Conservation (phyloP, 2,113 vertebrate species). For the Edolisoma coerulescens region DNA sequence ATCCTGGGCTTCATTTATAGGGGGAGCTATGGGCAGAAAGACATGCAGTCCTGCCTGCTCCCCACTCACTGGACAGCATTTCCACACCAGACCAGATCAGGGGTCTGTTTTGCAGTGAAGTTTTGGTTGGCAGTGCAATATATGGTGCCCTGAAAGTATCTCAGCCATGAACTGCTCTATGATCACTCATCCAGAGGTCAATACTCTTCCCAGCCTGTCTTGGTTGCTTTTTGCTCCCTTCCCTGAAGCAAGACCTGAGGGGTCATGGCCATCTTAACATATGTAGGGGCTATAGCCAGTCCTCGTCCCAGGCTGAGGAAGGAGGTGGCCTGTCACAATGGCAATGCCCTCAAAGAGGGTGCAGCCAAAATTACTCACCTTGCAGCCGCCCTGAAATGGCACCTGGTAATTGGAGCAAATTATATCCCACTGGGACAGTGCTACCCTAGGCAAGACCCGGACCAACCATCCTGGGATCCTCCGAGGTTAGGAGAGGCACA, state of each 20-base stretch:
- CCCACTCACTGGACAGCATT: neutral
- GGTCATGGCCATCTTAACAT: neutral
- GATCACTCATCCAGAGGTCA: neutral
- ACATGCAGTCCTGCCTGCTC: neutral
- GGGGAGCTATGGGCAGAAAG: neutral
- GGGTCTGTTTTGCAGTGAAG: neutral
- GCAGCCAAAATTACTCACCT: rapidly evolving
- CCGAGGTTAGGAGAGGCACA: rapidly evolving
- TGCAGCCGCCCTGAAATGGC: neutral
- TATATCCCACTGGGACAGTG: rapidly evolving
- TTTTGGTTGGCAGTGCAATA: neutral
- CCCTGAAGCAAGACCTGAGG: neutral
- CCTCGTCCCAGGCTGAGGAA: neutral
- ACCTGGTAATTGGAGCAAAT: neutral
- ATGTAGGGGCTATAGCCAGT: neutral
- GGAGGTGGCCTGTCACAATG: rapidly evolving
- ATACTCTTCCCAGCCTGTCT: neutral
- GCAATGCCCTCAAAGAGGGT: neutral
- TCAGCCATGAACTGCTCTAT: neutral
- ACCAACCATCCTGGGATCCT: neutral
- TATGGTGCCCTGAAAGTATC: neutral
- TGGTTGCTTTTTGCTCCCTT: neutral
- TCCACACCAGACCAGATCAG: neutral
- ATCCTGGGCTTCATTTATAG: neutral
- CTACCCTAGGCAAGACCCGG: neutral